Base-by-base conservation (phyloP, 2,888 invertebrate species). In the Scaptomyza flava region DNA sequence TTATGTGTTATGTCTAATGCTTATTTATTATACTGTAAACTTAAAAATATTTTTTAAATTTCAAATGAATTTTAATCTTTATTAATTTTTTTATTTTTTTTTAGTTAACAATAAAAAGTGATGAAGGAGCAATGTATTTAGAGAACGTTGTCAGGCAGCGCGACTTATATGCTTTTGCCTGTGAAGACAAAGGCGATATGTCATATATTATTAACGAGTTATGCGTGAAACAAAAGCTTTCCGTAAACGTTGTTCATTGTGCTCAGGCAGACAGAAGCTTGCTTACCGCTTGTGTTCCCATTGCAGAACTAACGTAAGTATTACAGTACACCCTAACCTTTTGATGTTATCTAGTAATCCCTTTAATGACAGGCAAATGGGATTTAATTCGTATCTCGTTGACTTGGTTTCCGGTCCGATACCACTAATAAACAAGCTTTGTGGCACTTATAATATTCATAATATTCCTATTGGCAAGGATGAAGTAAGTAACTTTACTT, bases 161-260 rank as follows among this genome's bases (percentile, higher is more conserved):
- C 1, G 98, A 98, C 90, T 91, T 98, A 58, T 90, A 95, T 0
- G 97, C 98, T 0, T 98, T 99, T 90, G 95, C 96, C 0, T 98
- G 97, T 89, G 96, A 96, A 78, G 93, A 94, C 61, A 95, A 94
- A 41, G 93, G 93, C 0, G 98, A 98, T 82, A 95, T 98, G 94
- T 96, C 96, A 80, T 87, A 93, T 20, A 94, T 98, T 50, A 92
- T 97, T 30, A 91, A 93, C 20, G 93, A 93, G 51, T 90, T 96
- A 57, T 89, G 84, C 53, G 82, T 86, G 2, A 91, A 90, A 31
- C 85, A 90, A 59, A 86, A 87, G 11, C 67, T 92, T 7, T 62
- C 79, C 2, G 79, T 92, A 3, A 92, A 90, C 71, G 76, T 91
- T 41, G 67, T 91, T 6, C 89, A 89, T 66, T 90, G 91, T 5